Evolutionary conservation across 2,888 invertebrate species (phyloP), one percentile per base, ranked within the genome.

Genomic region (Thelaira solivaga): DNA sequence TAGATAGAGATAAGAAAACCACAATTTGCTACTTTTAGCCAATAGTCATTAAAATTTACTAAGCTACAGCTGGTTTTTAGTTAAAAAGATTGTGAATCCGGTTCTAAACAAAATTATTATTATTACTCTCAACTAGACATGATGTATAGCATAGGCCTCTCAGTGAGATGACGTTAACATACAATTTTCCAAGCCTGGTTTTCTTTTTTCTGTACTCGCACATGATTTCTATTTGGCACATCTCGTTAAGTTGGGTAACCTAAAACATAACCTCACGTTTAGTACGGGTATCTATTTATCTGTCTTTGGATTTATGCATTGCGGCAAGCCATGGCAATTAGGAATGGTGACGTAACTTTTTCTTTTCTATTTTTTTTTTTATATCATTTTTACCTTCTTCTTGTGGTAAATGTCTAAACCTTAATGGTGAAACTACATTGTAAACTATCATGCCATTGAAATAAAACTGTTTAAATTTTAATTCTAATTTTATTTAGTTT

Each of bases 281-380:
- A 64, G 55, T 72, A 65, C 65, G 61, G 49, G 68, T 76, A 73
- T 65, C 69, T 78, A 78, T 76, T 76, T 76, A 73, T 65, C 69
- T 78, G 80, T 76, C 78, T 76, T 77, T 83, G 81, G 81, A 83
- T 83, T 83, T 83, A 83, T 83, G 83, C 82, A 83, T 82, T 83
- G 83, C 83, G 83, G 83, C 82, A 82, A 83, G 81, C 83, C 83
- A 81, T 81, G 82, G 82, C 81, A 83, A 83, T 83, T 83, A 83
- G 82, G 82, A 82, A 82, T 81, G 82, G 82, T 82, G 83, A 82
- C 61, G 59, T 71, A 71, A 78, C 69, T 78, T 71, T 77, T 43
- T 16, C 18, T 18, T 24, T 24, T 8, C 13, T 22, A 18, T 2
- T 2, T 36, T 1, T 45, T 11, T 4, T 16, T 59, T 26, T 31